Conservation (phyloP, 1,140 invertebrate species). For the Listronotus oregonensis region DNA sequence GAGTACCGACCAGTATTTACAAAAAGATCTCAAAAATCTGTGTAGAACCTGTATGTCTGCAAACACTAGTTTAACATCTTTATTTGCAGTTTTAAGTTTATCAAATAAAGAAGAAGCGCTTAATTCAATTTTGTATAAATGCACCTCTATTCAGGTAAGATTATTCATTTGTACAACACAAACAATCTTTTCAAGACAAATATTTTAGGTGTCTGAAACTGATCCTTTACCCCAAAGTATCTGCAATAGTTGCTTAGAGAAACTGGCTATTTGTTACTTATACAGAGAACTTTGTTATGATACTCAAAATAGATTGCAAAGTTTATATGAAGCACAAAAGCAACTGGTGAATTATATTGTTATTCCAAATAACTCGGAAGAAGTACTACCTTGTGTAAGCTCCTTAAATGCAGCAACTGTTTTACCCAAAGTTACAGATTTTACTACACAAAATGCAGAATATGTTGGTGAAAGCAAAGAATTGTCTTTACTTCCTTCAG, state of each 20-base stretch:
- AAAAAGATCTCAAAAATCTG: neutral
- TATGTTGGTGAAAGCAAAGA: neutral
- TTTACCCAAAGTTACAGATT: neutral
- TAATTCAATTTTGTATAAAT: slow-evolving; percentile 26
- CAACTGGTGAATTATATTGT: neutral
- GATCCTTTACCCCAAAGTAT: slow-evolving; percentile 46
- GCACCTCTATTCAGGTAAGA: slow-evolving; percentile 32
- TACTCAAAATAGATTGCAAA: slow-evolving; percentile 31
- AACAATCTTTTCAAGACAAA: neutral
- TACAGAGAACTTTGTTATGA: slow-evolving; percentile 43
- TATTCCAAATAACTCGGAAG: slow-evolving; percentile 16
- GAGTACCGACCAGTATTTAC: too few species aligned
- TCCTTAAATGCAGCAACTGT: neutral
- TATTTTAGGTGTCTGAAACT: slow-evolving; percentile 39
- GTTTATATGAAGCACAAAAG: slow-evolving; percentile 18
- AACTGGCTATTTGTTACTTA: slow-evolving; percentile 44
- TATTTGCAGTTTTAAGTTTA: slow-evolving; percentile 31
- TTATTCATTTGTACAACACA: slow-evolving; percentile 1
- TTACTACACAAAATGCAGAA: neutral
- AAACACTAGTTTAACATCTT: slow-evolving; percentile 15
- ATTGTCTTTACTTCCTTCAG: neutral
- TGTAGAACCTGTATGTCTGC: slow-evolving; percentile 31
- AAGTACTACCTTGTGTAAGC: neutral
- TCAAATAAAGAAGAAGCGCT: slow-evolving; percentile 25
- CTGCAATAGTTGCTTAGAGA: slow-evolving; percentile 44